Conservation (phyloP, 2,113 vertebrate genomes). For the Rattus rattus region DNA sequence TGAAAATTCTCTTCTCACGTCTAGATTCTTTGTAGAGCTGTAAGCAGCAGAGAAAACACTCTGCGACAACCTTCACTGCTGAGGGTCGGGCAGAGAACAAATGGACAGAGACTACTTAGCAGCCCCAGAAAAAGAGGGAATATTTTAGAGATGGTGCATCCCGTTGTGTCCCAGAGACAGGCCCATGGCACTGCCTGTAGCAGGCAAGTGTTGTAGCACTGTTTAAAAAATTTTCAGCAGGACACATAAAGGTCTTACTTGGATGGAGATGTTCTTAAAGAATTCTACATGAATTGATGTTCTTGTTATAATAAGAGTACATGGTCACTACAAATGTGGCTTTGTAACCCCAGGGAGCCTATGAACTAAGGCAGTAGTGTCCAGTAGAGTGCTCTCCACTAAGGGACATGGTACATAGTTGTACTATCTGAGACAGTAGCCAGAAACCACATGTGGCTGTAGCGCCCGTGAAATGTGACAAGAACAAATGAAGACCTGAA, state of each 20-base stretch:
- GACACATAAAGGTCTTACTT: constrained; percentile 24
- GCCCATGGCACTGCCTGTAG: constrained; percentile 37
- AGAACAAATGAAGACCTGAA: not conserved
- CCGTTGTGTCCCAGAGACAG: constrained; percentile 53
- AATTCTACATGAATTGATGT: not conserved
- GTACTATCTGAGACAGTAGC: not conserved
- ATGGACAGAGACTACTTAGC: constrained; percentile 74
- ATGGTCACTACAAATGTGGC: not conserved
- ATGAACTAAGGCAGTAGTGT: not conserved
- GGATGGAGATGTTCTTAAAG: not conserved
- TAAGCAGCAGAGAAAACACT: not conserved
- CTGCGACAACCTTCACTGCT: constrained; percentile 5
- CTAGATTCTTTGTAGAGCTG: constrained; percentile 60
- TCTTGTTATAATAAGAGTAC: not conserved
- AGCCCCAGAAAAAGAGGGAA: constrained; percentile 69
- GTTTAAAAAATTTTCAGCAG: constrained; percentile 41
- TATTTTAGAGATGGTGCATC: constrained; percentile 58
- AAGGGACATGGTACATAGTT: not conserved
- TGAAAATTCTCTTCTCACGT: constrained; percentile 60
- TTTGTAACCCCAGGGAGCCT: not conserved
- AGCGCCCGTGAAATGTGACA: not conserved
- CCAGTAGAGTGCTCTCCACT: not conserved
- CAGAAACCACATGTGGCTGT: not conserved
- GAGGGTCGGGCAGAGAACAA: constrained; percentile 46
- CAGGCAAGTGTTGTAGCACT: constrained; percentile 63